phyloP scores from a whole-genome alignment of 2,113 vertebrate genomes.

The Capreolus pygargus region DNA sequence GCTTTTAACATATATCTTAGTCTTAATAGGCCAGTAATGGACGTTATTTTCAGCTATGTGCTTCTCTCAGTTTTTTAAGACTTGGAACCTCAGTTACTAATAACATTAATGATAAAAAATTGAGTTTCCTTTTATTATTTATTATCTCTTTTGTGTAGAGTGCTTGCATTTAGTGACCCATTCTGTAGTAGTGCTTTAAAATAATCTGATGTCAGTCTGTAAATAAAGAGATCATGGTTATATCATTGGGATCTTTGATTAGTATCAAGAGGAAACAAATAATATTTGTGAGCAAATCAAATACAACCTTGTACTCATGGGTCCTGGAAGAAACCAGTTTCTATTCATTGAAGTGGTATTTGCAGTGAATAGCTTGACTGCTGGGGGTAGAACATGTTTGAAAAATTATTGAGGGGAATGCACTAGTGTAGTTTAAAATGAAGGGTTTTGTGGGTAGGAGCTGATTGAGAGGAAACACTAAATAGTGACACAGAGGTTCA shows the following conservation, averaged over 20 bases:
- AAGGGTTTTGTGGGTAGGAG: neutral
- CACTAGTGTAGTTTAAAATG: neutral
- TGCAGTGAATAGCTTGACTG: neutral
- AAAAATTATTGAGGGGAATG: neutral
- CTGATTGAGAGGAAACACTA: neutral
- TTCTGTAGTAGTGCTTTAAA: neutral
- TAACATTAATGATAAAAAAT: neutral
- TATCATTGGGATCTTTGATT: conserved; percentile 7
- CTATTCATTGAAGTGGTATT: neutral
- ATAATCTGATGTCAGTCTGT: neutral
- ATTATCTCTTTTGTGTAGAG: neutral
- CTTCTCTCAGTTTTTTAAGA: neutral
- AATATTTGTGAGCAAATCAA: neutral
- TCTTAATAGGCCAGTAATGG: neutral
- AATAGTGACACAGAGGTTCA: neutral
- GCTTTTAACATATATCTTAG: neutral
- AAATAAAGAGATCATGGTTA: neutral
- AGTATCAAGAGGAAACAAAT: neutral
- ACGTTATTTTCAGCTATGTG: neutral
- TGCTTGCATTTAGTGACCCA: neutral
- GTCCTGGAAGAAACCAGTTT: neutral
- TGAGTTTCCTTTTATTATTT: neutral
- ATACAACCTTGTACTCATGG: neutral
- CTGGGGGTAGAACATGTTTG: neutral
- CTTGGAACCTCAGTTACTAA: neutral